Conservation (phyloP, 2,888 invertebrate genomes). For the Aspidiotus destructor region DNA sequence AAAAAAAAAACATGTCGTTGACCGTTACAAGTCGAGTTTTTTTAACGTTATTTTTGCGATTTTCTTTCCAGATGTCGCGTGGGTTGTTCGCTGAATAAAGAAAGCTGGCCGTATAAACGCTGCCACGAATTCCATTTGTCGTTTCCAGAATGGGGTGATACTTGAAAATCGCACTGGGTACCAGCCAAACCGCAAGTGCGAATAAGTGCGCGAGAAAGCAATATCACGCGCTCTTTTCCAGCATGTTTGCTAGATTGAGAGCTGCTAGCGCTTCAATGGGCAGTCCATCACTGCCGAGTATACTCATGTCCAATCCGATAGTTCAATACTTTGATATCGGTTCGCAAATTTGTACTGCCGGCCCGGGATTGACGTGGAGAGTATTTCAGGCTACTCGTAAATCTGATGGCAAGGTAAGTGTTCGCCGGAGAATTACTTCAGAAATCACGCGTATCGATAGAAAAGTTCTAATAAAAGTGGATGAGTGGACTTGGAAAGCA, state of each 20-base stretch:
- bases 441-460: too few relatives aligned
- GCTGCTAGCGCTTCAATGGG: conserved; percentile 45
- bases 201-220: conserved; percentile 28
- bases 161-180: too few relatives aligned
- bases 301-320: conserved; percentile 68
- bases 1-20: too few relatives aligned
- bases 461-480: too few relatives aligned
- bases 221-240: conserved; percentile 27
- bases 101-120: too few relatives aligned
- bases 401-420: conserved; percentile 75
- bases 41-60: too few relatives aligned
- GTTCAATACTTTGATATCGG: conserved; percentile 79
- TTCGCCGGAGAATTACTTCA: background rate
- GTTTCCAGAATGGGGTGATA: too few relatives aligned
- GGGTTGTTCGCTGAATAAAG: too few relatives aligned
- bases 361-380: conserved; percentile 84
- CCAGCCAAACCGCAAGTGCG: conserved; percentile 11
- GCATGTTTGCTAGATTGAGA: conserved; percentile 66
- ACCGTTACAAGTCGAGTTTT: too few relatives aligned
- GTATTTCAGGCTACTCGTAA: conserved; percentile 82
- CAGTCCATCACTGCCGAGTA: conserved; percentile 34
- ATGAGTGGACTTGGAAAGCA: too few relatives aligned
- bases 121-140: too few relatives aligned
- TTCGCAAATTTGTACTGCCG: conserved; percentile 66
- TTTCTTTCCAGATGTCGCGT: too few relatives aligned